These are phyloP conservation scores for Hoplodrina ambigua DNA, from an alignment of 2,888 invertebrate genomes.

Conservation along the genomic window DNA sequence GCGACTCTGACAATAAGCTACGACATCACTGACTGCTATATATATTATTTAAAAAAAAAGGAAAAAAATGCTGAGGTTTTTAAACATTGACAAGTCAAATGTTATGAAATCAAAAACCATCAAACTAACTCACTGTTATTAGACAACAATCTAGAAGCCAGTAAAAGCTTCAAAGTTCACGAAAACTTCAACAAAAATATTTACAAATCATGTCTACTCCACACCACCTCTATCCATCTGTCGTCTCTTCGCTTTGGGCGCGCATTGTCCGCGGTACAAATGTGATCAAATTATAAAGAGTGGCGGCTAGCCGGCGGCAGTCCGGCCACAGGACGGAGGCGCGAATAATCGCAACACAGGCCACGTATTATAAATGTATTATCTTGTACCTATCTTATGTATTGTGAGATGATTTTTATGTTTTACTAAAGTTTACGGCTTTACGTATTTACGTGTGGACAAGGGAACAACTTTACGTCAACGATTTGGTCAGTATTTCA, in stretches of 20 bases:
- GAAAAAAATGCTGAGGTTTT: no score
- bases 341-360: constrained; percentile 82
- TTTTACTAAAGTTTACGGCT: constrained; percentile 29
- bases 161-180: neutral
- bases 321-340: constrained; percentile 72
- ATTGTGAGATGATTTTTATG: constrained; percentile 52
- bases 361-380: constrained; percentile 70
- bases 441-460: constrained; percentile 8
- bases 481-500: neutral
- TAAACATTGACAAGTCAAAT: neutral
- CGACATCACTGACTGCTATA: no score
- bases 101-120: neutral
- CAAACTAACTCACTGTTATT: no score
- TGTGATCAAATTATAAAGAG: constrained; percentile 91
- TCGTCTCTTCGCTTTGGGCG: constrained; percentile 84
- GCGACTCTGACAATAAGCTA: no score
- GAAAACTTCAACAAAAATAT: neutral
- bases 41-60: no score
- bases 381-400: constrained; percentile 40
- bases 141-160: no score
- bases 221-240: constrained; percentile 72
- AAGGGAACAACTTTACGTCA: constrained; percentile 6
- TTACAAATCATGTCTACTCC: constrained; percentile 61
- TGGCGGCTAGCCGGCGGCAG: constrained; percentile 80
- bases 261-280: constrained; percentile 89